These are phyloP conservation scores for Diuraphis noxia DNA, from an alignment of 1,140 invertebrate species.

Conservation along the genomic window DNA sequence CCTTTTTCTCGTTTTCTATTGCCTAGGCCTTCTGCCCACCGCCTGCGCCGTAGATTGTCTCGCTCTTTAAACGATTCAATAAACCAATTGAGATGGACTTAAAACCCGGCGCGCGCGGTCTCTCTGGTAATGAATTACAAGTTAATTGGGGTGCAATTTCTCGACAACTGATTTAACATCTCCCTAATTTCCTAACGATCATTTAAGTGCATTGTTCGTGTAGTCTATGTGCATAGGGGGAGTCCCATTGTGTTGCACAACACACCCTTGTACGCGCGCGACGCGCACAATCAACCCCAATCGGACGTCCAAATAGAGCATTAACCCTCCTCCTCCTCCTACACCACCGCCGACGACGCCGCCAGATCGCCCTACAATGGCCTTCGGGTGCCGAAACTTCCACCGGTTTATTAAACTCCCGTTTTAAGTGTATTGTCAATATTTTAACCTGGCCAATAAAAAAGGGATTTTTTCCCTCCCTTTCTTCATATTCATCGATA, in stretches of 20 bases:
- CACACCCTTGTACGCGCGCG: conserved; percentile 61
- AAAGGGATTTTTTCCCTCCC: conserved; percentile 15
- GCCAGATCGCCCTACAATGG: conserved; percentile 53
- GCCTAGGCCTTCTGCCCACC: background rate
- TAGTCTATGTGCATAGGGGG: conserved; percentile 39
- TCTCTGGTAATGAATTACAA: conserved; percentile 54
- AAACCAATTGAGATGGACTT: conserved; percentile 54
- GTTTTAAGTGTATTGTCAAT: conserved; percentile 53
- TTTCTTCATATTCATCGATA: background rate
- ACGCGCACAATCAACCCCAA: conserved; percentile 64
- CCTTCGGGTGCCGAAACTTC: conserved; percentile 48
- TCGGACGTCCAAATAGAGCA: conserved; percentile 64
- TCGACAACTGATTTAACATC: conserved; percentile 55
- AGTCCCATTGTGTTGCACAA: conserved; percentile 45
- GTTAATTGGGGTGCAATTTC: conserved; percentile 55
- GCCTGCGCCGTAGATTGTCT: conserved; percentile 29
- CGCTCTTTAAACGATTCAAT: conserved; percentile 53
- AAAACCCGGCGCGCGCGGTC: conserved; percentile 33
- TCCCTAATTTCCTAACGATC: conserved; percentile 56
- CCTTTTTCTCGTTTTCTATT: conserved; percentile 16
- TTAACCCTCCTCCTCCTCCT: conserved; percentile 40
- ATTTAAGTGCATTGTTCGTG: conserved; percentile 55
- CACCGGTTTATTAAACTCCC: conserved; percentile 52
- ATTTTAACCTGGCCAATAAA: conserved; percentile 53
- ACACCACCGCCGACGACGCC: conserved; percentile 56